Evolutionary conservation across 2,797 vertebrate genomes (phyloP).

Genomic region (Lates japonicus): DNA sequence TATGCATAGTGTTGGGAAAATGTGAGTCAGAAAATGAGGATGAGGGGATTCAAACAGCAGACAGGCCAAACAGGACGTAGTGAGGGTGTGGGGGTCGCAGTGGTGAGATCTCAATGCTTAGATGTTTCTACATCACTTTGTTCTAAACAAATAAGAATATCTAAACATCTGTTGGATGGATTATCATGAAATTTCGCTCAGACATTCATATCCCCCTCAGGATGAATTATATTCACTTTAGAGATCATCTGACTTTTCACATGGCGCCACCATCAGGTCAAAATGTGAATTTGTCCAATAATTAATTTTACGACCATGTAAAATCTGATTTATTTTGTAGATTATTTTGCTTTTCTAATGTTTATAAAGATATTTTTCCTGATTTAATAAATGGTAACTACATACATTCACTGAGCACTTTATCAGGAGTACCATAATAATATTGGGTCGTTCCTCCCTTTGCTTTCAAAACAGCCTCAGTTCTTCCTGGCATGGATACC

Average conservation of each 20-base stretch:
- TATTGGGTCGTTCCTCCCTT: no score
- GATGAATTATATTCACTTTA: background rate
- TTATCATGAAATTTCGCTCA: no score
- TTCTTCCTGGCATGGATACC: background rate
- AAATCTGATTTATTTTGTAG: background rate
- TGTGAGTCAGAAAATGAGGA: slow-evolving; percentile 43
- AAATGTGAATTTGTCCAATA: background rate
- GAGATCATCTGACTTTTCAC: background rate
- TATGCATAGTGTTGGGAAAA: slow-evolving; percentile 44
- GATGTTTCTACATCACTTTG: background rate
- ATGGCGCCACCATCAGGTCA: background rate
- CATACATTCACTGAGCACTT: background rate
- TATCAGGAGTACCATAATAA: background rate
- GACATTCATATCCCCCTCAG: background rate
- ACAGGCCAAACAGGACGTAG: slow-evolving; percentile 16
- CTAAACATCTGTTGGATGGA: background rate
- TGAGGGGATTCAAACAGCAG: slow-evolving; percentile 41
- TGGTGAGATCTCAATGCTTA: background rate
- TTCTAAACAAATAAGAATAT: no score
- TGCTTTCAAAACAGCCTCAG: background rate
- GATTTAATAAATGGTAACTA: background rate
- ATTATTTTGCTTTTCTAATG: background rate
- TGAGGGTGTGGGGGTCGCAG: background rate
- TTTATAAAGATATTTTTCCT: background rate
- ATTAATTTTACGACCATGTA: background rate